Evolutionary conservation across 2,797 vertebrate species (phyloP), one percentile per base, ranked within the genome.

Genomic region (Sebastes trivittatus): DNA sequence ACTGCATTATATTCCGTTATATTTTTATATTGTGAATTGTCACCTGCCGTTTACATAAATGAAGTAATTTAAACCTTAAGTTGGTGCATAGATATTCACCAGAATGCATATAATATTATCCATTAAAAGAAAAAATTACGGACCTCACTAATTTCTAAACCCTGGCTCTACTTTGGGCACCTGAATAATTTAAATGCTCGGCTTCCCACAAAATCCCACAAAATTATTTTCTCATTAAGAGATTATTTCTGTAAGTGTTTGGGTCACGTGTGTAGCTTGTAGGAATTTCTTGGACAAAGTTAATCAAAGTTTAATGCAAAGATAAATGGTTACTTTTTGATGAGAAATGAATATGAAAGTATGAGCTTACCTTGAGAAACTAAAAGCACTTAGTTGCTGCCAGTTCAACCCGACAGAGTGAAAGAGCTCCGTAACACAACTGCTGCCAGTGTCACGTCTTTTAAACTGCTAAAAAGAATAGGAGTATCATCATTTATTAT

Each of bases 301-400:
- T 10, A n/a, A 22, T 22, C 20, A 54, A n/a, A 54, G 49, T 54
- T 54, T 54, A 3, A 54, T 54, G 49, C 49, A 54, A 1, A 1
- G 10, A 52, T 61, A 29, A 68, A 77, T 46, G 22, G 22, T 69
- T 59, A 62, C 25, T 2, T 75, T 61, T 29, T 72, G 54, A 23
- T 60, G 5, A 25, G 46, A 34, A 67, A 61, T 8, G 2, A 63
- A 30, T n/a, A 56, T 42, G 13, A 66, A 69, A 36, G 32, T n/a
- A 34, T 34, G 29, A 61, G 1, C 20, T 61, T 58, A 58, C 10
- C 29, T 56, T 23, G 23, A 78, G 23, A 68, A 36, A 38, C 25
- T 65, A 72, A 86, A 80, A 79, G 52, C 59, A 61, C 14, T 4
- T 73, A 25, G 61, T 54, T 70, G 16, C 49, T 64, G 56, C 14